Evolutionary conservation across 2,113 vertebrate genomes (phyloP).

Genomic region (Saiga tatarica): DNA sequence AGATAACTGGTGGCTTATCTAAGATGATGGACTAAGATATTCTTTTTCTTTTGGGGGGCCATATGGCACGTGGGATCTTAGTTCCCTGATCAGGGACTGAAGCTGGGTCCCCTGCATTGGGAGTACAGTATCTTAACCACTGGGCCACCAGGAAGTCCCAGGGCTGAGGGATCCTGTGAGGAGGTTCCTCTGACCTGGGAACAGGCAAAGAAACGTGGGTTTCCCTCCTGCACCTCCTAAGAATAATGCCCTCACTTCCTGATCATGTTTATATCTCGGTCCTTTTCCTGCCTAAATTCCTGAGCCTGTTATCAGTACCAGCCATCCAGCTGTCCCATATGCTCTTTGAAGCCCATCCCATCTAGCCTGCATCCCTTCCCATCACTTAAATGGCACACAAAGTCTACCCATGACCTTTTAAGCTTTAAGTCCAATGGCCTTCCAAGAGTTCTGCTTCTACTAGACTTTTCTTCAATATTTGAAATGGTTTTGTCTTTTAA

Average conservation of each 20-base stretch:
- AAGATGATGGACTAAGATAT: background rate
- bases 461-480: background rate
- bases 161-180: background rate
- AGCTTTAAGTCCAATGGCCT: background rate
- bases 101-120: background rate
- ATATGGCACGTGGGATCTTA: background rate
- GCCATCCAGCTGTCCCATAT: background rate
- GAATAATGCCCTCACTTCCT: background rate
- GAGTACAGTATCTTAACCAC: background rate
- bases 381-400: background rate
- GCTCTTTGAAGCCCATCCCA: background rate
- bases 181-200: background rate
- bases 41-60: rapidly evolving
- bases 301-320: background rate
- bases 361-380: background rate
- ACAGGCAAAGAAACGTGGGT: background rate
- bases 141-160: background rate
- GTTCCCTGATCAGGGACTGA: background rate
- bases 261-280: background rate
- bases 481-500: background rate
- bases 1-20: background rate
- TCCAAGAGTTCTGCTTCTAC: background rate
- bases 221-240: background rate
- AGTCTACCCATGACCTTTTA: background rate
- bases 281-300: background rate